Evolutionary conservation across 2,113 vertebrate genomes (phyloP), one percentile per base, ranked within the genome.

Genomic region (Psilopogon haemacephalus): DNA sequence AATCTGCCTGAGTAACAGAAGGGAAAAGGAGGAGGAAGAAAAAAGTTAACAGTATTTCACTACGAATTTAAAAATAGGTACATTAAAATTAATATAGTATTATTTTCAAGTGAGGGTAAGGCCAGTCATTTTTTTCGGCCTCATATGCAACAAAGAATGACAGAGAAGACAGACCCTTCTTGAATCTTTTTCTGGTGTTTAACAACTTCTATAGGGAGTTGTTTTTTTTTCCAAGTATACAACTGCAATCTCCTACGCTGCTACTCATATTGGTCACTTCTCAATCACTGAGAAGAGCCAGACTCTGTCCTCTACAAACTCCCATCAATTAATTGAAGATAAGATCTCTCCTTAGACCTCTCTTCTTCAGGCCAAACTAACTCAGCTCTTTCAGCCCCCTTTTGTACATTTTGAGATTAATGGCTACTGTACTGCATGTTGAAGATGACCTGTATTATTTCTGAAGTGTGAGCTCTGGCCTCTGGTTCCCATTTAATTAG

Each of bases 241-340:
- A 84, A 4, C 0, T 27, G 27, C 56, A n/a, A 5, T 35, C n/a
- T 48, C 21, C 19, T 30, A 17, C 35, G 14, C 23, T 59, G 42
- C 27, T 67, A 42, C n/a, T 48, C 5, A 1, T 12, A 37, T 0
- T 2, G 2, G 24, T 64, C 64, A 58, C 16, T 20, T 76, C 20
- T 15, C 64, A 48, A 63, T 11, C 42, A 23, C 32, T 11, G 33
- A 84, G 40, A 88, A 56, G n/a, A 72, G 16, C 44, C 40, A 21
- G 55, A 11, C 48, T 72, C 82, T 56, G 30, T 38, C 60, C 46
- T 73, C 37, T 40, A 11, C 1, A 33, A 8, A 27, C 23, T 85
- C 35, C 64, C 42, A 58, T 11, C 20, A 62, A n/a, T 5, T 3
- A 40, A 28, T 0, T 1, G 0, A 69, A 50, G 42, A 59, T 17